Base-by-base conservation (phyloP, 2,113 vertebrate species). In the Melanotaenia duboulayi region DNA sequence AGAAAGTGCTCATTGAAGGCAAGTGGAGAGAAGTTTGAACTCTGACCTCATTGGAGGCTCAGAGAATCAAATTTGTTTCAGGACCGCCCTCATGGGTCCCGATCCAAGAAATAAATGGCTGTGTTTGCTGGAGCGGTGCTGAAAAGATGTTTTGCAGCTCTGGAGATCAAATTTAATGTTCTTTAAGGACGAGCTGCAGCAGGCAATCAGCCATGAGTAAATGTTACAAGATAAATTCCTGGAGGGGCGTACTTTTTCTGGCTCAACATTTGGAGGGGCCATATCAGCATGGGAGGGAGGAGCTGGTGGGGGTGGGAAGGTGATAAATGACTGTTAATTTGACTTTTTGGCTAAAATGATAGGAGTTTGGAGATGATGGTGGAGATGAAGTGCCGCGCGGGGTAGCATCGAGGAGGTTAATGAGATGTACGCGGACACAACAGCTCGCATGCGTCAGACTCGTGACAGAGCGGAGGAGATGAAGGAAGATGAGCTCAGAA, bases 161-260 rank as follows among this genome's bases (percentile, higher is more conserved):
- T 10, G 70, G 66, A 78, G 72, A 80, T 78, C 58, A 74, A 74
- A 81, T 73, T 17, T 58, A 46, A 81, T 76, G 78, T 77, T 81
- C 56, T 69, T 28, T 71, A 44, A 79, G 37, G 62, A 76, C 56
- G 24, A 59, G 61, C 48, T 70, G 74, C 49, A 46, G 75, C 78
- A 66, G 81, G 81, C 78, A 57, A 78, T 44, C 81, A 67, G 80
- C 80, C 78, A 79, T 52, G 74, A 74, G 79, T 75, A 77, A 78
- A 86, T 74, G 83, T 78, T 84, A 74, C 77, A 81, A 60, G 74
- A 84, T 28, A 83, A 76, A 91, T 82, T 89, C 80, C 82, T 88
- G 57, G 60, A 77, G 86, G 84, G 84, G 63, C 16, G 42, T 20
- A 68, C 12, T 58, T 58, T 72, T 46, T 25, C 23, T 51, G 44